Evolutionary conservation across 30 jellyfish, hydroid and myxozoan species (phyloP).

Genomic region (Aurelia aurita complex sp. Pacific): DNA sequence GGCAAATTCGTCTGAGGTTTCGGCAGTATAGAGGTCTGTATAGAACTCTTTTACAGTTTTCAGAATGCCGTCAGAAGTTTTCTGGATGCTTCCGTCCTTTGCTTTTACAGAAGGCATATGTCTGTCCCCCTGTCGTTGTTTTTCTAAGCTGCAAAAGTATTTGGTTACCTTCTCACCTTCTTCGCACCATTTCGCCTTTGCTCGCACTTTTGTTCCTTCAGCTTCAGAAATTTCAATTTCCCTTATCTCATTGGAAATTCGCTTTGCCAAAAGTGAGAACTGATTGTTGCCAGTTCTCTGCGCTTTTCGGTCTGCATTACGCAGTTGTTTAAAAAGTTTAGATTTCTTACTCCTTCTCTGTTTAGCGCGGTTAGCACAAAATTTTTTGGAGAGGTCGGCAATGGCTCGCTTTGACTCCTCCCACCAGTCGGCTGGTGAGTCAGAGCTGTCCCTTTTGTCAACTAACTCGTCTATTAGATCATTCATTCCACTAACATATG

Average conservation of each 20-base stretch:
- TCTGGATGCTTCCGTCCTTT: neutral
- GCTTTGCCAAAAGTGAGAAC: neutral
- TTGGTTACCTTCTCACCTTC: slow-evolving; percentile 25
- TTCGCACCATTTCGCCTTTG: slow-evolving; percentile 31
- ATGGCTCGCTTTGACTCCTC: neutral
- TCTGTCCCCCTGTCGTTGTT: slow-evolving; percentile 8
- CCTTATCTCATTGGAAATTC: neutral
- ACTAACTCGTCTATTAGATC: neutral
- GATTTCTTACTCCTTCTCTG: neutral
- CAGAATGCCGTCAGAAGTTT: slow-evolving; percentile 1
- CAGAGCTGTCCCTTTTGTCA: neutral
- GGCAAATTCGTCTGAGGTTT: slow-evolving; percentile 6
- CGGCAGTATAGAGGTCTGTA: slow-evolving; percentile 11
- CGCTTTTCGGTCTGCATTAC: slow-evolving; percentile 26
- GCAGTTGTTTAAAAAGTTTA: slow-evolving; percentile 12
- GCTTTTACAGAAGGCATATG: neutral
- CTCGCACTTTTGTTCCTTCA: neutral
- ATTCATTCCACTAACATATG: neutral
- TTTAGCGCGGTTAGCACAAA: neutral
- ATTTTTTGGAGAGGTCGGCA: slow-evolving; percentile 1
- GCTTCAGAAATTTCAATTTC: slow-evolving; percentile 1
- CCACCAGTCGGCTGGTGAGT: slow-evolving; percentile 12
- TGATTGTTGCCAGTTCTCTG: slow-evolving; percentile 12
- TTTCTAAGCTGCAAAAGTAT: slow-evolving; percentile 17
- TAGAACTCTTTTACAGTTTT: slow-evolving; percentile 14